Evolutionary conservation across 2,888 invertebrate species (phyloP).

Genomic region (Ceramica pisi): DNA sequence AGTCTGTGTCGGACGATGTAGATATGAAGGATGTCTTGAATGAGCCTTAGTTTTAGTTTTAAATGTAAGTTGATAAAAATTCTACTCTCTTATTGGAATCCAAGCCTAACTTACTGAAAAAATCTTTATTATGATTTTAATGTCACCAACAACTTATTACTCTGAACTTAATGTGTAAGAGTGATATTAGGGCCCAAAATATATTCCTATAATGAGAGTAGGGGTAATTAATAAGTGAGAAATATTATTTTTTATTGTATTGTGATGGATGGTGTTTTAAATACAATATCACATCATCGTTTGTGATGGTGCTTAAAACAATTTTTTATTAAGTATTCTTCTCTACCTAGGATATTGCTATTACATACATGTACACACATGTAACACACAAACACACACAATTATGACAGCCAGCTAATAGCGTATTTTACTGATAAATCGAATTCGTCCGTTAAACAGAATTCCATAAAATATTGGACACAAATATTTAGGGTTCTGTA

Average conservation of each 20-base stretch:
- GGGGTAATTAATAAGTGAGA: conserved; percentile 18
- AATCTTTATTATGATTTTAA: not conserved
- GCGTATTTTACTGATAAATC: no score
- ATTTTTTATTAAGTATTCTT: not conserved
- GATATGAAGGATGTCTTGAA: conserved; percentile 82
- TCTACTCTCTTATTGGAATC: conserved; percentile 23
- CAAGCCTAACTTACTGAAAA: not conserved
- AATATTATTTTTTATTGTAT: conserved; percentile 25
- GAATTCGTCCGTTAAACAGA: no score
- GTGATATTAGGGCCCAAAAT: not conserved
- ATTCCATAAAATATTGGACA: no score
- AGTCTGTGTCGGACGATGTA: conserved; percentile 81
- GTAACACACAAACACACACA: no score
- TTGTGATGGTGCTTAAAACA: conserved; percentile 17
- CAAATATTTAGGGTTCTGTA: no score
- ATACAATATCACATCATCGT: conserved; percentile 13
- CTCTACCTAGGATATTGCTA: no score
- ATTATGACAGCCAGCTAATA: no score
- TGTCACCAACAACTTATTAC: not conserved
- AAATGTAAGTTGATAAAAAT: conserved; percentile 5
- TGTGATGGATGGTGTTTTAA: conserved; percentile 27
- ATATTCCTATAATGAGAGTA: not conserved
- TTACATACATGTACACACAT: no score
- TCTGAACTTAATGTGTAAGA: not conserved
- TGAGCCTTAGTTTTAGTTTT: conserved; percentile 65